These are phyloP conservation scores for Philhelius pedissequus DNA, from an alignment of 2,888 invertebrate genomes.

Conservation along the genomic window DNA sequence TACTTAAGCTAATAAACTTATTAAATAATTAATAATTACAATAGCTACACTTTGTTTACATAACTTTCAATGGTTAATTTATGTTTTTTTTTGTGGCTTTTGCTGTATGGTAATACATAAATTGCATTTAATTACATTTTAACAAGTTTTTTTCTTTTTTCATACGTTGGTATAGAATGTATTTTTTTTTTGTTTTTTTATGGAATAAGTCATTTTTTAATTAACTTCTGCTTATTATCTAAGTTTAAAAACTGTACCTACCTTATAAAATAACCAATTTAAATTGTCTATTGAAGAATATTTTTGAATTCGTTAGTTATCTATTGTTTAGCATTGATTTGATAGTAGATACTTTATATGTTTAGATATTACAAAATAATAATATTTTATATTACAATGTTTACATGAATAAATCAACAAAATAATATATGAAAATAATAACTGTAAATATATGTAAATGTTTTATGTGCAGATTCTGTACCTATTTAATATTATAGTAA, in stretches of 20 bases:
- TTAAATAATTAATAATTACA: constrained; percentile 63
- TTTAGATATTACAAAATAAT: constrained; percentile 29
- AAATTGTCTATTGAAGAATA: constrained; percentile 52
- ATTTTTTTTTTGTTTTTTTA: neutral
- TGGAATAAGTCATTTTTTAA: constrained; percentile 53
- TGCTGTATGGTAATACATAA: constrained; percentile 62
- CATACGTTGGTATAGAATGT: constrained; percentile 22
- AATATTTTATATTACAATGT: constrained; percentile 43
- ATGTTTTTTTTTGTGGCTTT: constrained; percentile 61
- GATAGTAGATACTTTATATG: constrained; percentile 24
- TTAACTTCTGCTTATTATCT: constrained; percentile 37
- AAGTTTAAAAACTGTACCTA: constrained; percentile 42
- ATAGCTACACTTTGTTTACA: constrained; percentile 62
- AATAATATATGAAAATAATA: constrained; percentile 15
- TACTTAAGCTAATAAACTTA: constrained; percentile 59
- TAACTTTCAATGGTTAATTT: constrained; percentile 48
- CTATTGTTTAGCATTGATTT: constrained; percentile 39
- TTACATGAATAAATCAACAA: constrained; percentile 31
- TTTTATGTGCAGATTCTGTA: constrained; percentile 57
- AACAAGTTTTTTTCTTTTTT: constrained; percentile 58
- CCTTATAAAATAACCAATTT: constrained; percentile 53
- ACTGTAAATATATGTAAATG: constrained; percentile 25
- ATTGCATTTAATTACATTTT: constrained; percentile 64
- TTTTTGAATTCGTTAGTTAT: constrained; percentile 49
- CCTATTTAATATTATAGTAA: constrained; percentile 42